Base-by-base conservation (phyloP, 2,888 invertebrate genomes). In the Drosophila testacea region DNA sequence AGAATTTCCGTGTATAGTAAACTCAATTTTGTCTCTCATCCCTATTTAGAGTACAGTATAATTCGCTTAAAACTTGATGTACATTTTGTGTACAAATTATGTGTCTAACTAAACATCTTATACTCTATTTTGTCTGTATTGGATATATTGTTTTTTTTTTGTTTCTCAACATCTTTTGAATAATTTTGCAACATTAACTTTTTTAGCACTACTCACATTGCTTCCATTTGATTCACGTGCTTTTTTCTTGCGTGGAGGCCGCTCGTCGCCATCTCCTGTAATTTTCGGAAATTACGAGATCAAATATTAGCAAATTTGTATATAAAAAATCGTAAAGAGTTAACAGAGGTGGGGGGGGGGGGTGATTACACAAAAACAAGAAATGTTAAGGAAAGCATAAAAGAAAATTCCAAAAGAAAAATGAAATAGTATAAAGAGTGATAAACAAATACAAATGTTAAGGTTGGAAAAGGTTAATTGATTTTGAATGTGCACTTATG, bases 191-290 rank as follows among this genome's bases (percentile, higher is more conserved):
- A 22, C 3, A 22, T 22, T 22, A 36, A 36, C 36, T 16, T 54
- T 22, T 36, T 50, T 50, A 10, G 51, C 27, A 55, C 34, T 82
- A 91, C 91, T 91, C 69, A 90, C 90, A 87, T 85, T 90, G 79
- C 81, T 90, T 73, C 82, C 90, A 86, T 83, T 90, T 28, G 91
- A 79, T 69, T 92, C 93, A 75, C 92, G 92, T 64, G 88, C 66
- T 76, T 91, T 92, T 88, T 92, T 92, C 88, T 92, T 92, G 71
- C 91, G 90, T 50, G 92, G 91, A 74, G 91, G 92, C 64, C 91
- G 85, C 51, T 91, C 92, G 48, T 90, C 90, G 44, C 88, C 87
- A 78, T 92, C 92, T 77, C 90, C 91, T 91, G 69, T 64, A 81
- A 78, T 62, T 67, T 72, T 41, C 22, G 39, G 55, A 59, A 42